Evolutionary conservation across 2,797 vertebrate genomes (phyloP).

Genomic region (Lithobates pipiens): DNA sequence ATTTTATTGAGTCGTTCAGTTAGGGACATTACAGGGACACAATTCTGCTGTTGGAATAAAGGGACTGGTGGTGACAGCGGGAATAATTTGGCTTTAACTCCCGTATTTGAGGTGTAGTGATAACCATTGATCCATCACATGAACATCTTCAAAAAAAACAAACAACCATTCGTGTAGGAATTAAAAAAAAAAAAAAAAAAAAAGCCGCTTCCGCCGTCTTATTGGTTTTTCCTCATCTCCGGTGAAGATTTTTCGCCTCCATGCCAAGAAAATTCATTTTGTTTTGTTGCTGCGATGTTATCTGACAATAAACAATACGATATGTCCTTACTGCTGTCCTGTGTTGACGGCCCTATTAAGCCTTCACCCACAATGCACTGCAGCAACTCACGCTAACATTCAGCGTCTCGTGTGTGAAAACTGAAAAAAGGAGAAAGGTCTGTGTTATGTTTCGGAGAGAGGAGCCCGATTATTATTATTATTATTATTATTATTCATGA

Average conservation of each 20-base stretch:
- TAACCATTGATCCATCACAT: neutral
- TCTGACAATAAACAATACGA: slow-evolving; percentile 1
- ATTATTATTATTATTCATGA: no score
- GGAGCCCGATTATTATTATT: no score
- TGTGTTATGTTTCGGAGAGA: no score
- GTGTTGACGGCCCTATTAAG: neutral
- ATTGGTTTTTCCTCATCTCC: slow-evolving; percentile 44
- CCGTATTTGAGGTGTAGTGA: neutral
- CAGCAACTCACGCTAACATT: neutral
- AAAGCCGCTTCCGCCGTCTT: neutral
- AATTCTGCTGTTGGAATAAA: no score
- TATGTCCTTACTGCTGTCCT: neutral
- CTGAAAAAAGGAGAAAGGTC: no score
- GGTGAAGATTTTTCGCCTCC: slow-evolving; percentile 4
- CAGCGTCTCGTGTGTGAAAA: no score
- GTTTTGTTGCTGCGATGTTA: slow-evolving; percentile 18
- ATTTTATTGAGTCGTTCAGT: no score
- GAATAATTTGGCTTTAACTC: no score
- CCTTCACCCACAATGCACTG: neutral
- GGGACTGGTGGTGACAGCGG: no score
- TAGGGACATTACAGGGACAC: no score
- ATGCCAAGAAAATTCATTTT: slow-evolving; percentile 18
- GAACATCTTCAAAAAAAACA: neutral
- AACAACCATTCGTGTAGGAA: neutral
- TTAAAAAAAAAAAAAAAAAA: neutral